Evolutionary conservation across 2,888 invertebrate species (phyloP), one percentile per base, ranked within the genome.

Genomic region (Amiota mariae): DNA sequence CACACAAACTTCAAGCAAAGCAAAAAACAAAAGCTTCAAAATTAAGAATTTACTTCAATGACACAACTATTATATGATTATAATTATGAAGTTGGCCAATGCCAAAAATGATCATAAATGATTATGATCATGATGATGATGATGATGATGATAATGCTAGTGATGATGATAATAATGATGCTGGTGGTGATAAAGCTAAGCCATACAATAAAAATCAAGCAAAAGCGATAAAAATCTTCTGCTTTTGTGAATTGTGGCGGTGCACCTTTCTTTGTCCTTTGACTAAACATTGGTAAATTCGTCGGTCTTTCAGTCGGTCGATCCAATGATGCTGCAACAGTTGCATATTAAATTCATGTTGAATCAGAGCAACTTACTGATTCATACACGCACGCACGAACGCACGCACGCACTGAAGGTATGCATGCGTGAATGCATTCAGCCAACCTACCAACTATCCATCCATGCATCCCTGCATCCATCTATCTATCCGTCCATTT

Each of bases 261-360:
- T 36, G 36, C 36, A 36, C 36, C 36, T 36, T 36, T 36, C 36
- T 36, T 36, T 36, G 36, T 36, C 13, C 59, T 15, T 36, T 47
- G 24, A 64, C 18, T 49, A 13, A 54, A 15, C 15, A 18, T 15
- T 15, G 48, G n/a, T 66, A 49, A 9, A 49, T 18, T 15, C 1
- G 12, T 64, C 3, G 4, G 54, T 54, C 49, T 36, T 36, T 66
- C 47, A 15, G 54, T 54, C 54, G 54, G 54, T 70, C 13, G 24
- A 3, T 24, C 36, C 36, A 36, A 36, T 36, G 36, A 36, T 36
- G 36, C 73, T 82, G 84, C 84, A 80, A 82, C 84, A 82, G 87
- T 84, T 87, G 87, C 87, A 88, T 88, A 89, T 87, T 88, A 89
- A 89, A 88, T 81, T 85, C 3, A 11, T 59, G 59, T 59, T 59